A percentile compares a stretch with the other conserved stretches of the same genome.
phyloP scores from a whole-genome alignment of 2,888 invertebrate species.

The Netelia inedita region DNA sequence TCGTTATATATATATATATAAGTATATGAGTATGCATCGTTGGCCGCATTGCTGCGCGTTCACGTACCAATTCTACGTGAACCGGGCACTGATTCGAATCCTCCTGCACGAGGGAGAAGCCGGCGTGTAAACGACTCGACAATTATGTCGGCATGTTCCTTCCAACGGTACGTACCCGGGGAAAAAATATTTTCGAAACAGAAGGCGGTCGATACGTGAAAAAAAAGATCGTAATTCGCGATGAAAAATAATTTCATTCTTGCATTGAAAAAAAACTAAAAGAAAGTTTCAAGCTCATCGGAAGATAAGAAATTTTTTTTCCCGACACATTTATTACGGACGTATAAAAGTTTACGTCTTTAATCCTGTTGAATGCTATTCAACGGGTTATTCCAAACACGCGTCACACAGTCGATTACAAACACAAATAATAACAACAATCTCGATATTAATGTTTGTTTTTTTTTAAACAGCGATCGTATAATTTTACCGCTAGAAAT shows the following conservation, averaged over 20 bases:
- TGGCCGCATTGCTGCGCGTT: conserved; percentile 6
- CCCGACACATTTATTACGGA: too few species aligned
- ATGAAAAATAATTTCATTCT: background rate
- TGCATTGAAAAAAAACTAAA: background rate
- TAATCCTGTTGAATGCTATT: too few species aligned
- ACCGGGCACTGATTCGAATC: conserved; percentile 56
- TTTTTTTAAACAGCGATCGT: too few species aligned
- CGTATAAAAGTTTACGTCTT: too few species aligned
- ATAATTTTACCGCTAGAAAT: background rate
- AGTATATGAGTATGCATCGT: background rate
- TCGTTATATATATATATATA: conserved; percentile 1
- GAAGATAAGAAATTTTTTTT: too few species aligned
- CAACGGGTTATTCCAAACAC: too few species aligned
- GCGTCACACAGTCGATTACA: too few species aligned
- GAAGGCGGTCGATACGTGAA: background rate
- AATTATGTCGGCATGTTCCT: conserved; percentile 35
- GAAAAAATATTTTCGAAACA: background rate
- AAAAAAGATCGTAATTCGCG: background rate
- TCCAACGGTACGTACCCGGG: background rate
- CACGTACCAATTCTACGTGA: conserved; percentile 51
- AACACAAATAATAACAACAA: too few species aligned
- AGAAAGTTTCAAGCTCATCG: too few species aligned
- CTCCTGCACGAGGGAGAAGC: conserved; percentile 30
- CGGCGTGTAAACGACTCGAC: conserved; percentile 46
- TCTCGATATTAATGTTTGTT: too few species aligned